These are phyloP conservation scores for Tetranychus urticae DNA, from an alignment of 1,140 invertebrate genomes.

Conservation along the genomic window DNA sequence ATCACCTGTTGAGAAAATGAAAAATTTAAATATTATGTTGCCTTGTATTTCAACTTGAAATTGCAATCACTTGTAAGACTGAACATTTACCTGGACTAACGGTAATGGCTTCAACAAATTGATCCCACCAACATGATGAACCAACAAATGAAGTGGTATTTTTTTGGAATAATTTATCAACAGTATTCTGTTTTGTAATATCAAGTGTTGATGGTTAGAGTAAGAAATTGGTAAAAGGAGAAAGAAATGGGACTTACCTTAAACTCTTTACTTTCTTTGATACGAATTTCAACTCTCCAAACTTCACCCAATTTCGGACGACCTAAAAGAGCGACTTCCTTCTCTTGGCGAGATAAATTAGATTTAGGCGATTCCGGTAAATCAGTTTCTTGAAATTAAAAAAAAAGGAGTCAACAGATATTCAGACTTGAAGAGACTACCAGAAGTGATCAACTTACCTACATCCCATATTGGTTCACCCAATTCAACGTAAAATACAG, in stretches of 20 bases:
- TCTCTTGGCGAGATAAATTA: neutral
- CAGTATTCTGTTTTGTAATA: constrained; percentile 46
- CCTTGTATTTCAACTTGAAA: neutral
- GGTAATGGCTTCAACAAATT: constrained; percentile 84
- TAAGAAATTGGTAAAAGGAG: no score
- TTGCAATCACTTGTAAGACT: neutral
- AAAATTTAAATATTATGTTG: neutral
- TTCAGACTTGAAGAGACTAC: neutral
- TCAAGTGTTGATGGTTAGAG: no score
- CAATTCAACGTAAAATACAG: constrained; percentile 72
- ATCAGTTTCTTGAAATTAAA: neutral
- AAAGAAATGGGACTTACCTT: constrained; percentile 35
- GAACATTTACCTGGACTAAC: constrained; percentile 48
- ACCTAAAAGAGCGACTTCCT: constrained; percentile 59
- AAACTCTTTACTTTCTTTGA: constrained; percentile 94
- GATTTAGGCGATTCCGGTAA: neutral
- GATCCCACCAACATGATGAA: constrained; percentile 92
- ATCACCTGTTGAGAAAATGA: constrained; percentile 16
- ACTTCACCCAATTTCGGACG: constrained; percentile 67
- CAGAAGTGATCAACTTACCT: constrained; percentile 1
- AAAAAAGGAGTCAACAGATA: neutral
- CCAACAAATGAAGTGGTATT: constrained; percentile 80
- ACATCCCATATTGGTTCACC: constrained; percentile 45
- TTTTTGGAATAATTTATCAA: constrained; percentile 87
- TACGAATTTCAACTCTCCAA: constrained; percentile 52